A percentile compares a stretch with the other conserved stretches of the same genome.
Conservation (phyloP, 2,888 invertebrate genomes). For the Tortrix viridana region DNA sequence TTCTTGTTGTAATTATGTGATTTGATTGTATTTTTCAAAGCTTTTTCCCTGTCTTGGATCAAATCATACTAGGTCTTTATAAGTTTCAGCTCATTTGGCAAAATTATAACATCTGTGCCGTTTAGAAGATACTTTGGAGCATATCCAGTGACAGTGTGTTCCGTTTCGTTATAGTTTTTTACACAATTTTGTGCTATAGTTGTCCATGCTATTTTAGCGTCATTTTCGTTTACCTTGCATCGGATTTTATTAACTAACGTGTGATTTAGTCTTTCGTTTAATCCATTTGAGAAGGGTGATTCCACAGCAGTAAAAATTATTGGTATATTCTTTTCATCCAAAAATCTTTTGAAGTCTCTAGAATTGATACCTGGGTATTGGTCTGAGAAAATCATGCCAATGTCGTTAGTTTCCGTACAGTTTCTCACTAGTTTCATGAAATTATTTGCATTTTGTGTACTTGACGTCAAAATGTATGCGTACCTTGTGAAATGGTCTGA, state of each 20-base stretch:
- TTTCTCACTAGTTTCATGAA: slow-evolving; percentile 17
- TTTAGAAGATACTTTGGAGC: slow-evolving; percentile 38
- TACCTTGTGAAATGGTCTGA: slow-evolving; percentile 39
- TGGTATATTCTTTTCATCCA: slow-evolving; percentile 40
- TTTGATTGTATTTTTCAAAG: slow-evolving; percentile 35
- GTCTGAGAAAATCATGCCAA: slow-evolving; percentile 41
- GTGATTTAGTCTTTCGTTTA: slow-evolving; percentile 43
- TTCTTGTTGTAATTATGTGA: slow-evolving; percentile 40
- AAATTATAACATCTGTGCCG: slow-evolving; percentile 28
- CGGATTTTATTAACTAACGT: slow-evolving; percentile 50
- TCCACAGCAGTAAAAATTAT: slow-evolving; percentile 53
- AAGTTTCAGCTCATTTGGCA: slow-evolving; percentile 36
- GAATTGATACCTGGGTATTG: slow-evolving; percentile 52
- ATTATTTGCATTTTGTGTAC: slow-evolving; percentile 43
- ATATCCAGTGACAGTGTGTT: slow-evolving; percentile 38
- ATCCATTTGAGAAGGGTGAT: slow-evolving; percentile 46
- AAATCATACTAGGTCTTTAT: slow-evolving; percentile 13
- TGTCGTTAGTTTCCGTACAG: slow-evolving; percentile 29
- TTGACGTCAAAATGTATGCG: slow-evolving; percentile 44
- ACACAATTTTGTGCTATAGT: slow-evolving; percentile 41
- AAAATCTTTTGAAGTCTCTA: slow-evolving; percentile 41
- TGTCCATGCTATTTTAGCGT: slow-evolving; percentile 43
- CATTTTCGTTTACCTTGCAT: slow-evolving; percentile 45
- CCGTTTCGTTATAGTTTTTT: slow-evolving; percentile 37
- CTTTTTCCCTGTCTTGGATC: slow-evolving; percentile 32